Percentiles rank a stretch among this genome's conserved stretches.
Evolutionary conservation across 2,888 invertebrate genomes (phyloP).

Genomic region (Drosophila putrida): DNA sequence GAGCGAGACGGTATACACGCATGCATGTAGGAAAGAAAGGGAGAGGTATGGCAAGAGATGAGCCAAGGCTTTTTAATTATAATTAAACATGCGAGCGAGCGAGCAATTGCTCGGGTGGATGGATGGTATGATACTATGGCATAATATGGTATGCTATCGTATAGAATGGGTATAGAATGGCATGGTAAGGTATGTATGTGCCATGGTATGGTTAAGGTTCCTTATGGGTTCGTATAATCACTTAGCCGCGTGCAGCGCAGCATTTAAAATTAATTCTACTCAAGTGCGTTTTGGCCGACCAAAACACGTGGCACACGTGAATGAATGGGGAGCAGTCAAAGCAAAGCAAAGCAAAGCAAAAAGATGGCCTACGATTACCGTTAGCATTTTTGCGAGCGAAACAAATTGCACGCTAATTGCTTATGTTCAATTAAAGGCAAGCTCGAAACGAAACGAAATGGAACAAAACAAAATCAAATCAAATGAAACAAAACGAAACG

Average conservation of each 20-base stretch:
- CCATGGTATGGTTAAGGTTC: conserved; percentile 10
- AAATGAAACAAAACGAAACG: conserved; percentile 21
- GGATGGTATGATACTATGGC: conserved; percentile 31
- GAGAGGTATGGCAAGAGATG: conserved; percentile 24
- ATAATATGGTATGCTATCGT: conserved; percentile 15
- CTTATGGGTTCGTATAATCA: conserved; percentile 71
- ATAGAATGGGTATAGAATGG: conserved; percentile 10
- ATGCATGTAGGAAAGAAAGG: not conserved
- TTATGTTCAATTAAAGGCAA: conserved; percentile 80
- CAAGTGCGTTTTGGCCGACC: conserved; percentile 76
- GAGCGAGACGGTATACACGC: conserved; percentile 3
- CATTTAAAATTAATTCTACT: conserved; percentile 83
- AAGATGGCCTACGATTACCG: conserved; percentile 52
- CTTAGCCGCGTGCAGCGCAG: conserved; percentile 77
- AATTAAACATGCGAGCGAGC: conserved; percentile 77
- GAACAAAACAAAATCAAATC: conserved; percentile 19
- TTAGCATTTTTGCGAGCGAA: conserved; percentile 70
- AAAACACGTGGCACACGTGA: conserved; percentile 65
- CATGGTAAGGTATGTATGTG: not conserved
- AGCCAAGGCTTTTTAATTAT: conserved; percentile 75
- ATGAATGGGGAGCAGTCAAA: not conserved
- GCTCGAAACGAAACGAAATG: conserved; percentile 31
- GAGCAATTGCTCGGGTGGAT: conserved; percentile 42
- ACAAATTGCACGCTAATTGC: conserved; percentile 83
- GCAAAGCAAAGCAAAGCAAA: not conserved